phyloP scores from a whole-genome alignment of 35 echinoderm and acorn worm species.

The Strongylocentrotus purpuratus region DNA sequence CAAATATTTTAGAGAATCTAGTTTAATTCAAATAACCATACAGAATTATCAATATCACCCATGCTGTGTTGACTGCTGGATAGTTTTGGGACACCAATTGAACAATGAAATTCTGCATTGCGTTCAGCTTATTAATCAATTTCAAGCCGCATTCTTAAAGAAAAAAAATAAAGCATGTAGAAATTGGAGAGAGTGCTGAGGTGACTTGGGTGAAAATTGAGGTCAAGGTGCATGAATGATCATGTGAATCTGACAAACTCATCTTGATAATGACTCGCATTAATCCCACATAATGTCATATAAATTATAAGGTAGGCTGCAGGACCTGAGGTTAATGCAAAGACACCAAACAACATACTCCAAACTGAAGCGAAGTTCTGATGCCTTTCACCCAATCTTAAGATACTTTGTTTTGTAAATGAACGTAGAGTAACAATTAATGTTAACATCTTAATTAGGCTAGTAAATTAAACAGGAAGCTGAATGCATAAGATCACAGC shows the following conservation, averaged over 20 bases:
- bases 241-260: background rate
- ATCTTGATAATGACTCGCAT: background rate
- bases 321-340: background rate
- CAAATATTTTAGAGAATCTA: background rate
- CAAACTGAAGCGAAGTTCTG: too few relatives aligned
- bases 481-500: too few relatives aligned
- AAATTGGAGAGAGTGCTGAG: background rate
- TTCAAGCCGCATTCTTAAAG: background rate
- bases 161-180: background rate
- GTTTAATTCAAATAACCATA: background rate
- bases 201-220: background rate
- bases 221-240: background rate
- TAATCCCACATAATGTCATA: slow-evolving; percentile 2
- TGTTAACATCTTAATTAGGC: too few relatives aligned
- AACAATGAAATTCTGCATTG: background rate
- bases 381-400: too few relatives aligned
- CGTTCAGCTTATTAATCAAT: background rate
- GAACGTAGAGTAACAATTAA: too few relatives aligned
- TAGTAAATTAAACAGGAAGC: too few relatives aligned
- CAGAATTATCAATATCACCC: background rate
- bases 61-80: background rate
- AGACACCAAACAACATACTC: background rate
- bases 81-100: background rate
- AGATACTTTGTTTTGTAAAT: too few relatives aligned
- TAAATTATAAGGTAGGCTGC: background rate